These are phyloP conservation scores for Dicranocentrus wangi DNA, from an alignment of 2,888 invertebrate species.

Conservation along the genomic window DNA sequence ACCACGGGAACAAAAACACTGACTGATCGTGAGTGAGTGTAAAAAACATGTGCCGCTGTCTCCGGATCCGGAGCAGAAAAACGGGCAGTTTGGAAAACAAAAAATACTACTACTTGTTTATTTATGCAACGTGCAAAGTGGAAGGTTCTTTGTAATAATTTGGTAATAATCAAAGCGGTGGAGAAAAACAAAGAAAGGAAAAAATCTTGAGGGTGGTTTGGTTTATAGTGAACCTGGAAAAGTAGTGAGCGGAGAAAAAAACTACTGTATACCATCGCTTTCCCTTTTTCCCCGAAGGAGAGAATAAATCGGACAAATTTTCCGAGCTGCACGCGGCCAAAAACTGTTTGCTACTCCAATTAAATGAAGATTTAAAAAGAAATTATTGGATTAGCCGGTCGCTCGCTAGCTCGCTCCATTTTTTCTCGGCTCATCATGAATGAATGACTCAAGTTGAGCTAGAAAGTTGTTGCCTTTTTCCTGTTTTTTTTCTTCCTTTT, in stretches of 20 bases:
- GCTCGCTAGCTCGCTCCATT: background rate
- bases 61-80: too few species aligned
- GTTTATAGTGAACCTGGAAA: too few species aligned
- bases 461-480: background rate
- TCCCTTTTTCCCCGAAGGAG: background rate
- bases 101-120: too few species aligned
- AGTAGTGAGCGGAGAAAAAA: slow-evolving; percentile 9
- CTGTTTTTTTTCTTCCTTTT: background rate
- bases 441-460: background rate
- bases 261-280: background rate
- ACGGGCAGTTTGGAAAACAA: too few species aligned
- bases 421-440: background rate
- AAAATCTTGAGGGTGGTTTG: too few species aligned
- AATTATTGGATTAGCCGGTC: slow-evolving; percentile 48
- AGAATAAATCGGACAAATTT: background rate
- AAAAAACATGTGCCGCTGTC: too few species aligned
- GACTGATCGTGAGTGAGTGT: too few species aligned
- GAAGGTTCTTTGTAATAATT: too few species aligned
- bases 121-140: too few species aligned
- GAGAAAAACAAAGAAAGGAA: too few species aligned
- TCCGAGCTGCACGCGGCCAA: background rate
- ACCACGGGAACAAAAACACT: too few species aligned
- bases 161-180: too few species aligned
- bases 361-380: slow-evolving; percentile 58
- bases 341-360: slow-evolving; percentile 27